Evolutionary conservation across 2,113 vertebrate species (phyloP).

Genomic region (Dipodomys merriami): DNA sequence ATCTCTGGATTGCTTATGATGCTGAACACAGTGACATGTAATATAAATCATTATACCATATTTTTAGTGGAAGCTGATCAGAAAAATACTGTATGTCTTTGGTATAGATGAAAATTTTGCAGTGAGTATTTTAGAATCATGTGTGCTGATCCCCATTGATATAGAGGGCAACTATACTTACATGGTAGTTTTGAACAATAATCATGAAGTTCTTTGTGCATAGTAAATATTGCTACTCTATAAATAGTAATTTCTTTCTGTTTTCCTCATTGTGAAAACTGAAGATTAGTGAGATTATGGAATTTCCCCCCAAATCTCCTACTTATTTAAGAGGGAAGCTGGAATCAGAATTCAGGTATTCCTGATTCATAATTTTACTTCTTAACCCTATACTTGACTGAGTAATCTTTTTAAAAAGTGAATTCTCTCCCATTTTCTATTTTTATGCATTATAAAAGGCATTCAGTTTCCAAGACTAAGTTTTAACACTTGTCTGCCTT

Average conservation of each 20-base stretch:
- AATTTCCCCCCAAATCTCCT: background rate
- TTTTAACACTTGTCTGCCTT: background rate
- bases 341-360: background rate
- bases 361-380: background rate
- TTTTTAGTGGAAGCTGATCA: background rate
- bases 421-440: slow-evolving; percentile 13
- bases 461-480: slow-evolving; percentile 17
- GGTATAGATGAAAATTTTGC: background rate
- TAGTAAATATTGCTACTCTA: background rate
- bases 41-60: background rate
- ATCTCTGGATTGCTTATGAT: background rate
- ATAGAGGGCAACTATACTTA: background rate
- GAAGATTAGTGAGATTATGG: background rate
- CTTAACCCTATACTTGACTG: background rate
- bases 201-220: background rate
- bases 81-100: background rate
- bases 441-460: background rate
- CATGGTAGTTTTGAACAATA: slow-evolving; percentile 20
- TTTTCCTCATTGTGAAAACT: slow-evolving; percentile 28
- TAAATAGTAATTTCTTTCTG: background rate
- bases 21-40: background rate
- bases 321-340: background rate
- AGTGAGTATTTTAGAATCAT: background rate
- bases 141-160: background rate
- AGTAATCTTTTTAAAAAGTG: slow-evolving; percentile 2